phyloP scores from a whole-genome alignment of 2,888 invertebrate genomes.

The Lepidochrysops patricia region DNA sequence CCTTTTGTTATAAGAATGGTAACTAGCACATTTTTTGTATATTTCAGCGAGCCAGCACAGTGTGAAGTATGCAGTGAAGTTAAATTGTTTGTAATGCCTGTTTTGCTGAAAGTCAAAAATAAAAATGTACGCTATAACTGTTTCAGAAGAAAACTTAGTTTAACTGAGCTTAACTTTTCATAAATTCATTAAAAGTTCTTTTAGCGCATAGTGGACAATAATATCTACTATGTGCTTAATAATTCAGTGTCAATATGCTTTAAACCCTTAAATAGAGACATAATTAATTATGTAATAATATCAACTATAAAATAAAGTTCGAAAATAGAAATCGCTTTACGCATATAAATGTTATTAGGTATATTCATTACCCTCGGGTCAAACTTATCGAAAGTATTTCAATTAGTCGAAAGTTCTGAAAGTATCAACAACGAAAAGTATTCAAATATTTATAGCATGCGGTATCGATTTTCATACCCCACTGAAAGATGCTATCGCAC shows the following conservation, averaged over 20 bases:
- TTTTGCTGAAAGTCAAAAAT: neutral
- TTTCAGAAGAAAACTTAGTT: too few relatives aligned
- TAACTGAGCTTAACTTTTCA: too few relatives aligned
- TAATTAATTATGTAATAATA: too few relatives aligned
- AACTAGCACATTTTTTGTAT: neutral
- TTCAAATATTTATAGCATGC: conserved; percentile 63
- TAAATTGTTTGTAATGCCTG: neutral
- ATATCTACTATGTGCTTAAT: too few relatives aligned
- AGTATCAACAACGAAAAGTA: conserved; percentile 36
- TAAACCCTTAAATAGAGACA: too few relatives aligned
- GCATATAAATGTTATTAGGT: neutral
- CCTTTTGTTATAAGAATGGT: conserved; percentile 37
- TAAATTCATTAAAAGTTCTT: too few relatives aligned
- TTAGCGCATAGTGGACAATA: too few relatives aligned
- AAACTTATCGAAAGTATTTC: conserved; percentile 44
- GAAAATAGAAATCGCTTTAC: neutral
- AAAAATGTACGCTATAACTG: too few relatives aligned
- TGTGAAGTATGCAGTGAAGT: neutral
- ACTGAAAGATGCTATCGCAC: conserved; percentile 63
- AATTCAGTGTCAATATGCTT: too few relatives aligned
- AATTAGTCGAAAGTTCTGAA: conserved; percentile 43
- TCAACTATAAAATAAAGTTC: too few relatives aligned
- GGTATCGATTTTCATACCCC: conserved; percentile 59
- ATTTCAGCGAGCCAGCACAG: neutral
- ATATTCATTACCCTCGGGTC: neutral